phyloP scores from a whole-genome alignment of 2,113 vertebrate species.

The Penelope pileata region DNA sequence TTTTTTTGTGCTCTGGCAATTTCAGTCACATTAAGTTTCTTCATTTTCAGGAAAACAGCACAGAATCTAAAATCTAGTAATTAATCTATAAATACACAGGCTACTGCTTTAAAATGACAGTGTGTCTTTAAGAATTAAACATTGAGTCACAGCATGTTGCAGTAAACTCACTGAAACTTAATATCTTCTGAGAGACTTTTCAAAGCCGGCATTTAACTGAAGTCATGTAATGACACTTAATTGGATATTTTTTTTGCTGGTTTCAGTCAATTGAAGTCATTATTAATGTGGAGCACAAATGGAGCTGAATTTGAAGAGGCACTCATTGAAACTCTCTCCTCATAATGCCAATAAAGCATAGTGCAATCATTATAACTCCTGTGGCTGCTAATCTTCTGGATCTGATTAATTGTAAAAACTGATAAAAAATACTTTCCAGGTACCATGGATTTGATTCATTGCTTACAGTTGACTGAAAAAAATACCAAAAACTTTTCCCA shows the following conservation, averaged over 20 bases:
- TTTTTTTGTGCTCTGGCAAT: neutral
- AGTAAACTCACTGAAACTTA: slow-evolving; percentile 39
- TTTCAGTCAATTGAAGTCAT: slow-evolving; percentile 58
- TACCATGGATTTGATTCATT: neutral
- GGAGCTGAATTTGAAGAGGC: slow-evolving; percentile 55
- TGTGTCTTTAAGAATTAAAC: slow-evolving; percentile 29
- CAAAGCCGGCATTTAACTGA: slow-evolving; percentile 28
- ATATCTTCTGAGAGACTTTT: slow-evolving; percentile 29
- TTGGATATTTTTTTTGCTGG: slow-evolving; percentile 2
- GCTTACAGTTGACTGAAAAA: neutral
- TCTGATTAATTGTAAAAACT: slow-evolving; percentile 47
- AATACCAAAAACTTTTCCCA: neutral
- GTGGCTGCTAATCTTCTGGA: slow-evolving; percentile 20
- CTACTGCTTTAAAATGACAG: neutral
- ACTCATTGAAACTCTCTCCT: slow-evolving; percentile 27
- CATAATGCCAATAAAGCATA: slow-evolving; percentile 36
- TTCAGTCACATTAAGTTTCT: neutral
- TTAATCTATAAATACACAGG: neutral
- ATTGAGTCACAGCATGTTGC: neutral
- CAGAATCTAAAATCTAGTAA: neutral
- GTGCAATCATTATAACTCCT: neutral
- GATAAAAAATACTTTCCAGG: slow-evolving; percentile 18
- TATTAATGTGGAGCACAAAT: slow-evolving; percentile 58
- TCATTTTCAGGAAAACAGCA: neutral
- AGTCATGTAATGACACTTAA: slow-evolving; percentile 63